A percentile compares a stretch with the other conserved stretches of the same genome.
These are phyloP conservation scores for Campylomormyrus numenius DNA, from an alignment of 2,113 vertebrate species.

Conservation along the genomic window DNA sequence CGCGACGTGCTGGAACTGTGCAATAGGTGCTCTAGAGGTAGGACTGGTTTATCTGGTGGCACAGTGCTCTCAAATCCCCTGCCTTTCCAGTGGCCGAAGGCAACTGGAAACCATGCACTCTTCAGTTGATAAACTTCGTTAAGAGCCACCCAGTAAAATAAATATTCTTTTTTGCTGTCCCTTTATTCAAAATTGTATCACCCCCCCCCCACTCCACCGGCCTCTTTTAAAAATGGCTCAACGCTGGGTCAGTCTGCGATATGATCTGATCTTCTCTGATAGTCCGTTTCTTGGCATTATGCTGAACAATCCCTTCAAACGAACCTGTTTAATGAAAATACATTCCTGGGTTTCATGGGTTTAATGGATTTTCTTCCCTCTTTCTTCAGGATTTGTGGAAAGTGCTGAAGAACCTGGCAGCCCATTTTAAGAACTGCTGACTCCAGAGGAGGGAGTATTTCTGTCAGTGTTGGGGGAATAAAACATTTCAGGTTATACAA, in stretches of 20 bases:
- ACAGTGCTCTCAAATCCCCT: slow-evolving; percentile 14
- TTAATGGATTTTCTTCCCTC: slow-evolving; percentile 44
- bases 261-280: slow-evolving; percentile 44
- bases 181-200: background rate
- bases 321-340: slow-evolving; percentile 59
- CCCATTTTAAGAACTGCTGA: slow-evolving; percentile 59
- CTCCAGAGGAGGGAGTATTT: slow-evolving; percentile 40
- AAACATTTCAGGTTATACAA: slow-evolving; percentile 43
- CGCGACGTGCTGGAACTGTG: slow-evolving; percentile 35
- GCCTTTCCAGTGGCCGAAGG: background rate
- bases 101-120: slow-evolving; percentile 32
- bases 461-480: slow-evolving; percentile 50
- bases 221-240: slow-evolving; percentile 27
- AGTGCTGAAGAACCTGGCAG: slow-evolving; percentile 31
- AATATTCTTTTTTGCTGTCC: background rate
- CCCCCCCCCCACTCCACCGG: background rate
- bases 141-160: slow-evolving; percentile 27
- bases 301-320: slow-evolving; percentile 53
- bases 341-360: slow-evolving; percentile 52
- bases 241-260: slow-evolving; percentile 22
- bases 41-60: slow-evolving; percentile 31
- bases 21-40: slow-evolving; percentile 36
- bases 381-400: slow-evolving; percentile 33
- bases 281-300: slow-evolving; percentile 29
- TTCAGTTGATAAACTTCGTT: slow-evolving; percentile 25